Evolutionary conservation across 2,113 vertebrate species (phyloP).

Genomic region (Sapayoa aenigma): DNA sequence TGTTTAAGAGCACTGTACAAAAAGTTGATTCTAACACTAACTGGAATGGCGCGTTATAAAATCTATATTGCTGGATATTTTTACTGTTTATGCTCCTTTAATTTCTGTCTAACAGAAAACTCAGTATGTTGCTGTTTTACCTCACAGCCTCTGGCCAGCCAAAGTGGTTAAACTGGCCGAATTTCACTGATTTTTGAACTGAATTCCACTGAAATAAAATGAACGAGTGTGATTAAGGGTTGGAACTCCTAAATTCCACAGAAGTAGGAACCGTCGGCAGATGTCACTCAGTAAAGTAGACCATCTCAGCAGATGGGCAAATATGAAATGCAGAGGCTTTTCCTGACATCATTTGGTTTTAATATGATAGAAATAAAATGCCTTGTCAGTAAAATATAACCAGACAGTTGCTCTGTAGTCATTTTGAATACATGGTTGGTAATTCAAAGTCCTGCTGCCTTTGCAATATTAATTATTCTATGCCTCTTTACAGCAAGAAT

Average conservation of each 20-base stretch:
- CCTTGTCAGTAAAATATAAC: slow-evolving; percentile 58
- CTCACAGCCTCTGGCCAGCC: slow-evolving; percentile 15
- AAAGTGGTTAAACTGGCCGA: slow-evolving; percentile 24
- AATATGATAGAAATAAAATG: slow-evolving; percentile 61
- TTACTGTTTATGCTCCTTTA: slow-evolving; percentile 6
- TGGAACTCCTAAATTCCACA: slow-evolving; percentile 48
- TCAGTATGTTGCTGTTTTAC: slow-evolving; percentile 46
- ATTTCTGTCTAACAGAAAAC: slow-evolving; percentile 45
- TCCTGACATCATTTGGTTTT: slow-evolving; percentile 69
- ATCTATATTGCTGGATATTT: background rate
- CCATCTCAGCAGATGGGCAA: slow-evolving; percentile 68
- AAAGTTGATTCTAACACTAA: background rate
- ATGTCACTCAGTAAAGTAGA: slow-evolving; percentile 64
- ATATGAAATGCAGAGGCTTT: slow-evolving; percentile 63
- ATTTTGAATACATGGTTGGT: slow-evolving; percentile 32
- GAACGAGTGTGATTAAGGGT: slow-evolving; percentile 56
- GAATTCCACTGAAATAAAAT: slow-evolving; percentile 59
- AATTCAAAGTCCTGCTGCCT: slow-evolving; percentile 58
- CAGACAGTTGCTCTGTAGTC: slow-evolving; percentile 58
- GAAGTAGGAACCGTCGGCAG: slow-evolving; percentile 54
- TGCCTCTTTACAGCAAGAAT: slow-evolving; percentile 25
- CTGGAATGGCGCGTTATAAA: background rate
- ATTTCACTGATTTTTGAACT: slow-evolving; percentile 46
- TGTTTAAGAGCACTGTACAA: background rate
- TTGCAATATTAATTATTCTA: slow-evolving; percentile 52